These are phyloP conservation scores for Actinopyga echinites DNA, from an alignment of 53 echinoderm and acorn worm genomes.

Conservation along the genomic window DNA sequence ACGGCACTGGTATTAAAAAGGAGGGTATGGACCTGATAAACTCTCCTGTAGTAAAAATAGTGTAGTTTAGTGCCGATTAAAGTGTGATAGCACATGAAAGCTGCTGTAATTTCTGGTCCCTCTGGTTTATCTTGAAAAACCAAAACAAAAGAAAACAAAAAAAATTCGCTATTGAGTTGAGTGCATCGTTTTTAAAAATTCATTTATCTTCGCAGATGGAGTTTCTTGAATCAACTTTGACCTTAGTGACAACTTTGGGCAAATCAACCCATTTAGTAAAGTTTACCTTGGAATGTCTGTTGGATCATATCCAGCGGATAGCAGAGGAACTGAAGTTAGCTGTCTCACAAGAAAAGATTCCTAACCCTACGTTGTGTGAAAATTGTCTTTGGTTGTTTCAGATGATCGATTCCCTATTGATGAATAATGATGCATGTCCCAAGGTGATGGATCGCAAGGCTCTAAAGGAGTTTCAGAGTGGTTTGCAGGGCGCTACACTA, in stretches of 20 bases:
- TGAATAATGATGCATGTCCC: neutral
- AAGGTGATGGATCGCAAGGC: neutral
- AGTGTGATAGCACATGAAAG: no score
- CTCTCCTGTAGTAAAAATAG: no score
- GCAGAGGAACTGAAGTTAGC: neutral
- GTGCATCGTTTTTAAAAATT: no score
- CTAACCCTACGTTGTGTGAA: neutral
- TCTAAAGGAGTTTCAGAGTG: constrained; percentile 17
- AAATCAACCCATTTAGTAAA: neutral
- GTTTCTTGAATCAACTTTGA: neutral
- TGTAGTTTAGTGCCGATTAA: no score
- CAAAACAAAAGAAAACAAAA: no score
- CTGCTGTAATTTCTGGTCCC: no score
- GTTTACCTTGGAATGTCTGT: neutral
- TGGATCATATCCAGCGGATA: neutral
- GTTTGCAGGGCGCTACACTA: constrained; percentile 62
- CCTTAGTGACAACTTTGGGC: constrained; percentile 17
- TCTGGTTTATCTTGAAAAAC: no score
- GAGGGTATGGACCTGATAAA: no score
- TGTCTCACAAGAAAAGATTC: neutral
- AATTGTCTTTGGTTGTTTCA: constrained; percentile 19
- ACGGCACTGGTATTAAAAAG: no score
- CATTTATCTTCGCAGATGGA: neutral
- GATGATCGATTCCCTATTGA: constrained; percentile 20
- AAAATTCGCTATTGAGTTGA: no score